Evolutionary conservation across 2,797 vertebrate genomes (phyloP), one percentile per base, ranked within the genome.

Genomic region (Gymnoscopelus microlampas): DNA sequence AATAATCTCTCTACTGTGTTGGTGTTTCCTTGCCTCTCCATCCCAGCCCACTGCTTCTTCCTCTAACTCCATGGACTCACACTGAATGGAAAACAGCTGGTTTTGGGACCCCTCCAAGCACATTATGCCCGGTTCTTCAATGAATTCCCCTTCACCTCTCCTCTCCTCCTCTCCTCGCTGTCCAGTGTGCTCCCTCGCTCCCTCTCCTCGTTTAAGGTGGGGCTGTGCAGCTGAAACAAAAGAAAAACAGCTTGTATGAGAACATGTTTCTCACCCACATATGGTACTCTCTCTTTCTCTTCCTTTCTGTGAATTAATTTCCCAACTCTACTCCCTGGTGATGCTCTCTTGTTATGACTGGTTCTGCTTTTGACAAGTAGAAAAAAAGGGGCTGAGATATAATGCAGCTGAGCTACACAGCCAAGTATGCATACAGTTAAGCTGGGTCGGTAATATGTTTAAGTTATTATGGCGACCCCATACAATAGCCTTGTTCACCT

Each of bases 1-100:
- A 66, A 63, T 73, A 65, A 73, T 73, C 74, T 71, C 77, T 62
- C 68, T 68, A 60, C 70, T 72, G 73, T 73, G 71, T 76, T 64
- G 47, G 73, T 76, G 62, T 83, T 82, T 47, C 19, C 6, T 19
- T 12, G 23, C 24, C 60, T 53, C 55, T 13, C 55, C 32, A 15
- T 19, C n/a, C 85, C 88, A 85, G 71, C 82, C 19, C 15, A 80
- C 79, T 78, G 82, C 82, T 76, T 79, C 76, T 87, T 86, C 84
- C 85, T 86, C 85, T 86, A 87, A 81, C 80, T 78, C 70, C 86
- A 78, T 73, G 67, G 78, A 90, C 87, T 90, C 87, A 82, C 81
- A 87, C 78, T 75, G 85, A 91, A 92, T 91, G 88, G 88, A 91
- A 92, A 93, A 90, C 91, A 93, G 88, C 89, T 92, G 89, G 85